Percentiles rank a stretch among this genome's conserved stretches.
Conservation (phyloP, 2,797 vertebrate genomes). For the Bryconaethiops microstoma region DNA sequence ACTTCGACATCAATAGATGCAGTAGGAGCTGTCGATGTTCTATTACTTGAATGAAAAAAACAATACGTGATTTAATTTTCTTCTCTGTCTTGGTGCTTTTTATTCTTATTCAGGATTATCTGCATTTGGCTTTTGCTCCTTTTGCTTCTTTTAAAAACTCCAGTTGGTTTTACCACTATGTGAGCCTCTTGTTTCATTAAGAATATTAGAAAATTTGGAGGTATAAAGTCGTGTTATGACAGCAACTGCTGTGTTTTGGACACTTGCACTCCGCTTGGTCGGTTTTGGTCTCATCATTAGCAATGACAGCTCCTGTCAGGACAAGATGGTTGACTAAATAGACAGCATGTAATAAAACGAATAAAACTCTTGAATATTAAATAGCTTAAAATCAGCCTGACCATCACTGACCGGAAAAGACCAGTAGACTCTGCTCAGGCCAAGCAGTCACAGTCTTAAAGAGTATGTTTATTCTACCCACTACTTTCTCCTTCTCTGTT, state of each 20-base stretch:
- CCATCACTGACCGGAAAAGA: not conserved
- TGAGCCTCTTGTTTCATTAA: too few species aligned
- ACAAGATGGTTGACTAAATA: not conserved
- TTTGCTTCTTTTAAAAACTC: not conserved
- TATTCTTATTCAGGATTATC: not conserved
- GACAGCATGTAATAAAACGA: too few species aligned
- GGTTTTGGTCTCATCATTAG: not conserved
- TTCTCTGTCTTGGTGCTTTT: not conserved
- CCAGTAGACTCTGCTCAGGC: not conserved
- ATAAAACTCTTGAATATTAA: too few species aligned
- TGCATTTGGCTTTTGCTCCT: not conserved
- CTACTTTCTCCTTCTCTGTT: conserved; percentile 29
- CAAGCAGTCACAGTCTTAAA: not conserved
- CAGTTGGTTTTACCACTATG: too few species aligned
- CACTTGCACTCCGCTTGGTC: too few species aligned
- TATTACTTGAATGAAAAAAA: not conserved
- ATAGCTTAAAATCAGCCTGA: not conserved
- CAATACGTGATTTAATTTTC: not conserved
- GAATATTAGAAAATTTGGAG: too few species aligned
- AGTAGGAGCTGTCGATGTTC: not conserved
- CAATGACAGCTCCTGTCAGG: not conserved
- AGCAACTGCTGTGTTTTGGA: not conserved
- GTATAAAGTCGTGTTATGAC: not conserved
- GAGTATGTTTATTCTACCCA: not conserved
- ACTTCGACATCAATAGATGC: not conserved